These are phyloP conservation scores for Burhinus oedicnemus DNA, from an alignment of 2,113 vertebrate genomes.

Conservation along the genomic window DNA sequence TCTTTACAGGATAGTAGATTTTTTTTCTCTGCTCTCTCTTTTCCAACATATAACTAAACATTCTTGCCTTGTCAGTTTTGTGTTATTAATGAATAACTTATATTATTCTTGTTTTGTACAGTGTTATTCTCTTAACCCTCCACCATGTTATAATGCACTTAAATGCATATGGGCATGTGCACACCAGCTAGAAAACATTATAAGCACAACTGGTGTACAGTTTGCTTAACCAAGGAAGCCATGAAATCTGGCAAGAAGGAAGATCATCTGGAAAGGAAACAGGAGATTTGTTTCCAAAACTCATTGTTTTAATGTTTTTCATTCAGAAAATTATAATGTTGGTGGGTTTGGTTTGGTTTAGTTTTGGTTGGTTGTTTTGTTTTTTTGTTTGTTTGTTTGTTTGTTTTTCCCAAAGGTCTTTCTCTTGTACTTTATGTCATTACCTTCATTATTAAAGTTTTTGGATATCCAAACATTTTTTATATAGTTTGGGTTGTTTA, in stretches of 20 bases:
- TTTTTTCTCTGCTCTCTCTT: neutral
- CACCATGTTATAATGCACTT: neutral
- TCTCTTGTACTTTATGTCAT: neutral
- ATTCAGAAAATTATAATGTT: neutral
- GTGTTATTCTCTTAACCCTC: neutral
- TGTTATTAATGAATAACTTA: neutral
- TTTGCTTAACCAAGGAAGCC: neutral
- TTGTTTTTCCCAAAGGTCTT: accelerated
- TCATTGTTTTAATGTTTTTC: neutral
- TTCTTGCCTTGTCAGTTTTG: neutral
- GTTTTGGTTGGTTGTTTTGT: neutral
- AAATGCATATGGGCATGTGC: no score
- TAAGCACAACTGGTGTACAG: neutral
- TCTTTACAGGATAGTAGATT: neutral
- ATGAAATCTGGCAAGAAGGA: neutral
- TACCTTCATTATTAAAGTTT: neutral
- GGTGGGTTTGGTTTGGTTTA: neutral
- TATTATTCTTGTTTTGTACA: neutral
- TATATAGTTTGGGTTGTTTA: neutral
- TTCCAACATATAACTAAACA: neutral
- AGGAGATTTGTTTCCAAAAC: neutral
- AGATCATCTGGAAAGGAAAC: neutral
- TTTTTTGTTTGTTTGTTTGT: neutral
- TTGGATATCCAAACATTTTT: neutral
- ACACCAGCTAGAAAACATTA: neutral